Evolutionary conservation across 2,797 vertebrate species (phyloP).

Genomic region (Arctocebus calabarensis): DNA sequence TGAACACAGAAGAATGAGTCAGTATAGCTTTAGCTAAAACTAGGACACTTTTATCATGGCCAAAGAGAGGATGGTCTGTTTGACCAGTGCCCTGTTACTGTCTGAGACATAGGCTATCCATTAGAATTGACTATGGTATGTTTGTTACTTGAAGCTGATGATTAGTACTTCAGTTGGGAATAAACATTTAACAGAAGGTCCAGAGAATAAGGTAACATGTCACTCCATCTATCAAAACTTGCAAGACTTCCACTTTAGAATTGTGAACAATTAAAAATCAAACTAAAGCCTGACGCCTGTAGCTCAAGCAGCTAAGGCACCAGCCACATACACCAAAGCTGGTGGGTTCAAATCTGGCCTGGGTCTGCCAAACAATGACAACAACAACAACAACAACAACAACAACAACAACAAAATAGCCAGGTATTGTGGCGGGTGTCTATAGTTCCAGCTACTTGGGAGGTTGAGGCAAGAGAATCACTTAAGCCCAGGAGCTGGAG

Average conservation of each 20-base stretch:
- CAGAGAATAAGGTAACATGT: constrained; percentile 51
- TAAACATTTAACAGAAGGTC: constrained; percentile 57
- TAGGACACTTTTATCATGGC: neutral
- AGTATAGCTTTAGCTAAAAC: constrained; percentile 8
- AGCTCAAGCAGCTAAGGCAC: no score
- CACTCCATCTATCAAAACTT: constrained; percentile 61
- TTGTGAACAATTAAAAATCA: constrained; percentile 62
- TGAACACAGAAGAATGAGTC: neutral
- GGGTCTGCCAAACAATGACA: no score
- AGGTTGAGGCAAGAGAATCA: no score
- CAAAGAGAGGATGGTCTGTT: constrained; percentile 61
- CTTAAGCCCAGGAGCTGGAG: no score
- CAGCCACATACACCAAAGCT: no score
- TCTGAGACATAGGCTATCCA: constrained; percentile 42
- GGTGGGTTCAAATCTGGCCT: no score
- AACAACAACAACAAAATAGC: no score
- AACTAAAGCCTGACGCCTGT: neutral
- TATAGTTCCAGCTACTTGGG: no score
- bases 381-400: no score
- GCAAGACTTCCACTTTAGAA: neutral
- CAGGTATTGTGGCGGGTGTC: no score
- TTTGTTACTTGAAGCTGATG: constrained; percentile 58
- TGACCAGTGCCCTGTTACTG: constrained; percentile 31
- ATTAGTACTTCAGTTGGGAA: constrained; percentile 60
- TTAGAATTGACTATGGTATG: neutral